Evolutionary conservation across 2,888 invertebrate genomes (phyloP), one percentile per base, ranked within the genome.

Genomic region (Polylopha cassiicola): DNA sequence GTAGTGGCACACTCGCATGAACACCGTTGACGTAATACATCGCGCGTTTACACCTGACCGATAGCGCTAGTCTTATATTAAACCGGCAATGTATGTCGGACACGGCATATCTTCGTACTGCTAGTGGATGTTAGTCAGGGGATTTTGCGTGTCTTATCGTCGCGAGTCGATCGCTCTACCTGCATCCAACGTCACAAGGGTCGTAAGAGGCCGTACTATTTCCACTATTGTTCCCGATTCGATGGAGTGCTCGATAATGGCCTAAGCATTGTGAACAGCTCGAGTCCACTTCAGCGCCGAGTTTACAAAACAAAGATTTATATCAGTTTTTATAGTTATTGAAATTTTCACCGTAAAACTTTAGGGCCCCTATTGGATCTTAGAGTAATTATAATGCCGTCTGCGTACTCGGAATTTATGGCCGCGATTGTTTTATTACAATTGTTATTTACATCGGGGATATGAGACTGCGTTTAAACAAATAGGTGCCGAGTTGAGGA

Each of bases 151-250:
- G 71, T 61, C 60, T 78, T 79, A 78, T 78, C 77, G 71, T 54
- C 36, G 48, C 53, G 53, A 61, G 53, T 47, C 53, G 47, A 58
- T 58, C 60, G 52, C 21, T 21, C 26, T 61, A 61, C 60, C 55
- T 58, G 58, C 58, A 46, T 51, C 64, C n/a, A n/a, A n/a, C n/a
- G 58, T 64, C 62, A 71, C 69, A 71, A 61, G 68, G 68, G 64
- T 71, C 73, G 66, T 55, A 57, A 46, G 50, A 24, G 33, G 7
- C 23, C 24, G 33, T 24, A 34, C 52, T 51, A 44, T 51, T 41
- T 57, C 57, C 57, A 59, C 68, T 52, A 73, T 80, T 77, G 78
- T 77, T 73, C 68, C 69, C 62, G 60, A 53, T 62, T 68, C 65
- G 61, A 72, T 65, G 55, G 55, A 63, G 59, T 58, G 61, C 51